Base-by-base conservation (phyloP, 2,888 invertebrate species). In the Ennomos quercinarius region DNA sequence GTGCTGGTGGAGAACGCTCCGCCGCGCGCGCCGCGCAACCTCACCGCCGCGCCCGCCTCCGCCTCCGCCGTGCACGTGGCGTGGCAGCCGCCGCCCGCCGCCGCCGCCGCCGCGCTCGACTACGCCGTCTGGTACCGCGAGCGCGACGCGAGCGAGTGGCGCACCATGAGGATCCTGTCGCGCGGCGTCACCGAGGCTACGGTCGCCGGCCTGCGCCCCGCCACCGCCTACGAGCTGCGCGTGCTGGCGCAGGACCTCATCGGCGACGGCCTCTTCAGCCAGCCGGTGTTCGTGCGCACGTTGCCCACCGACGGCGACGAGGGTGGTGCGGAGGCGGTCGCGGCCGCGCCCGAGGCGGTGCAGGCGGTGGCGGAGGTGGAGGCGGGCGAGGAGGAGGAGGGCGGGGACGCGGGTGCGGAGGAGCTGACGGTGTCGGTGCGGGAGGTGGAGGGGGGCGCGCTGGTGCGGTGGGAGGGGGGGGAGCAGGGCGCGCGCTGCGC, bases 261-360 rank as follows among this genome's bases (percentile, higher is more conserved):
- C 75, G 98, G 98, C 8, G 97, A 98, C 75, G 98, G 98, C 27
- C 95, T 98, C 89, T 98, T 97, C 72, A 98, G 98, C 86, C 97
- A 97, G 83, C 94, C 96, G 10, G 93, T 98, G 36, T 94, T 94
- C 72, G 95, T 96, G 55, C 94, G 94, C 77, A 98, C 98, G 0
- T 94, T 95, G n/a, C 27, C 27, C 27, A 5, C 27, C 27, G 27
- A 27, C 71, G 45, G 64, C 70, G 9, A 73, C 71, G 36, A 75
- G 69, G 56, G 56, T 57, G 17, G 76, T 70, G 3, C 74, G 41
- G 71, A 41, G 51, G 62, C n/a, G 37, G 35, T n/a, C 9, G 35
- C 27, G 11, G 35, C 71, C 42, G 68, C 63, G n/a, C 72, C 67
- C 45, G 66, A 64, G 38, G 74, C 42, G 71, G 39, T 47, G 62